Base-by-base conservation (phyloP, 2,113 vertebrate species). In the Condylura cristata region DNA sequence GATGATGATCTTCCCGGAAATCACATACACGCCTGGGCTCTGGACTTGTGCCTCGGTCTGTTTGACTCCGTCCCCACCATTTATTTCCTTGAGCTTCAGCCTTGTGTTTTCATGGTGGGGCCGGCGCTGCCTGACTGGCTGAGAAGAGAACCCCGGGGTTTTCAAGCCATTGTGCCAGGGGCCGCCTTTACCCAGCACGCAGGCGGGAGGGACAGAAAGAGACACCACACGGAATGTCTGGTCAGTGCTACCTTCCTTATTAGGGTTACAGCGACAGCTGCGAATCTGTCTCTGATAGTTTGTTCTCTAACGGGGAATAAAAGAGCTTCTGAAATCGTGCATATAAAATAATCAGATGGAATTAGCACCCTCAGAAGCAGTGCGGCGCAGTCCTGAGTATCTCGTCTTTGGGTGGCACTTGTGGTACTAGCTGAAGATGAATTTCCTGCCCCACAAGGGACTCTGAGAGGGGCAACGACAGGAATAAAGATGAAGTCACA, bases 401-500 rank as follows among this genome's bases (percentile, higher is more conserved):
- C 85, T 95, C 88, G 30, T 71, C 39, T 65, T 37, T 41, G 24
- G 34, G 34, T 37, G 71, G 61, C 83, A 7, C 28, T 56, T 56
- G 53, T 22, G 0, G 0, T 41, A 65, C 81, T 89, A 94, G 4
- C 41, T 34, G 71, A 28, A 39, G 93, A 85, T 84, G 8, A 76
- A 20, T 65, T 66, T 46, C 20, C 91, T 46, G 37, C 51, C 81
- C 89, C 14, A 0, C 70, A 1, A 80, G 66, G 78, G 81, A 37
- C 68, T 74, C 60, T 46, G 61, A 1, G 14, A 10, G 24, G n/a
- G 9, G n/a, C 89, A 44, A 3, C 0, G 81, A 30, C 16, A 13
- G 78, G 80, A 94, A 86, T 86, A 94, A 80, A 53, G 90, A 90
- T 94, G 95, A 95, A 83, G 74, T 96, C 96, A 83, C 60, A 75